Conservation (phyloP, 2,888 invertebrate genomes). For the Andrena camellia region DNA sequence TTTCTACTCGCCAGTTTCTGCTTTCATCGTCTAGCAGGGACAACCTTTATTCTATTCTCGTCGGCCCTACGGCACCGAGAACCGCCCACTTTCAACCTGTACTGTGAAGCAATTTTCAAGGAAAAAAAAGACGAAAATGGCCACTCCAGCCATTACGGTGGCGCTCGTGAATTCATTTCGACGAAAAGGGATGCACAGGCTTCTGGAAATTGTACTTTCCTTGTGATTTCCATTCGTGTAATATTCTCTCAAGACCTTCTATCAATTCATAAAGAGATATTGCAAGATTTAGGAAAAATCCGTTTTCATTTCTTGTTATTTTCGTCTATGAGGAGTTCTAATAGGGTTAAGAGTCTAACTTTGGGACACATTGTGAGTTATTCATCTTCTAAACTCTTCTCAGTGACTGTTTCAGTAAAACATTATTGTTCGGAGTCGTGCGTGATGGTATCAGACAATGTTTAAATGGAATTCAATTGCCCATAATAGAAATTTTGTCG, state of each 20-base stretch:
- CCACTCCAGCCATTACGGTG: constrained; percentile 41
- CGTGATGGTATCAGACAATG: background rate
- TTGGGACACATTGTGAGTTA: too few relatives aligned
- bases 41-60: constrained; percentile 72
- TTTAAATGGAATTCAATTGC: background rate
- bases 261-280: constrained; percentile 6
- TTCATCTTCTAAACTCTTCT: too few relatives aligned
- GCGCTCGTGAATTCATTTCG: constrained; percentile 53
- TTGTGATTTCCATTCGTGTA: constrained; percentile 8
- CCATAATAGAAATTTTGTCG: background rate
- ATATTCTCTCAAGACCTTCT: constrained; percentile 24
- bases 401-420: background rate
- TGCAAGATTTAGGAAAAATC: background rate
- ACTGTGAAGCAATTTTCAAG: constrained; percentile 68
- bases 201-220: constrained; percentile 24
- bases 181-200: constrained; percentile 12
- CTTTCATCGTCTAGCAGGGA: constrained; percentile 69
- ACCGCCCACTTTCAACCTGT: constrained; percentile 71
- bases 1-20: constrained; percentile 70
- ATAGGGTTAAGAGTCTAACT: too few relatives aligned
- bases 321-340: too few relatives aligned
- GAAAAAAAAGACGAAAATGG: constrained; percentile 54
- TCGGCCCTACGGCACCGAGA: constrained; percentile 64
- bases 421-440: background rate
- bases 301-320: too few relatives aligned